Conservation (phyloP, 2,888 invertebrate genomes). For the Maniola hyperantus region DNA sequence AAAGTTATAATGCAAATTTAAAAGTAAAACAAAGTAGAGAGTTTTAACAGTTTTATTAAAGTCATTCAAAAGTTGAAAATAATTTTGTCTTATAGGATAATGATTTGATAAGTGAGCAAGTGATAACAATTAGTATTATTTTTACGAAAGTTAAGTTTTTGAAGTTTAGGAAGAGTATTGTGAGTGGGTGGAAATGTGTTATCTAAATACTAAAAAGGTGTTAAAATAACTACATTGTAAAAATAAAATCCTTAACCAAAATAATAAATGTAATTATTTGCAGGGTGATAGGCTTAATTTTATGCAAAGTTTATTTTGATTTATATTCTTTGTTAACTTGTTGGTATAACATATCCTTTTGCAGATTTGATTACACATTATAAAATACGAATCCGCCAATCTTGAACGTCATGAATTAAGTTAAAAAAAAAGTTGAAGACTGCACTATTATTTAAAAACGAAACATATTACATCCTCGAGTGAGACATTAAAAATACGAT, state of each 20-base stretch:
- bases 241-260: conserved; percentile 13
- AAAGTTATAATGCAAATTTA: not conserved
- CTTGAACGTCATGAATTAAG: not conserved
- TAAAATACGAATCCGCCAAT: not conserved
- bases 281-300: not conserved
- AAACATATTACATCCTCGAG: not conserved
- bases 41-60: not conserved
- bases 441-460: not conserved
- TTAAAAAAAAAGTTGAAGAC: not conserved
- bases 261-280: conserved; percentile 14
- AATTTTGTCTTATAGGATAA: not conserved
- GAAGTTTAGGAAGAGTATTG: not conserved
- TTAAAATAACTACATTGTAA: conserved; percentile 6
- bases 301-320: not conserved
- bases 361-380: not conserved
- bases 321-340: not conserved
- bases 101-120: conserved; percentile 1
- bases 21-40: not conserved
- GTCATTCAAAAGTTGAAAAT: not conserved
- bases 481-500: not conserved
- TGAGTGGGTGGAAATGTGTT: conserved; percentile 9
- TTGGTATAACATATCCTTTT: conserved; percentile 7
- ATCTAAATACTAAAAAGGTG: not conserved
- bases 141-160: not conserved
- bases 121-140: not conserved